These are phyloP conservation scores for Aptenodytes patagonicus DNA, from an alignment of 2,113 vertebrate genomes.

Conservation along the genomic window DNA sequence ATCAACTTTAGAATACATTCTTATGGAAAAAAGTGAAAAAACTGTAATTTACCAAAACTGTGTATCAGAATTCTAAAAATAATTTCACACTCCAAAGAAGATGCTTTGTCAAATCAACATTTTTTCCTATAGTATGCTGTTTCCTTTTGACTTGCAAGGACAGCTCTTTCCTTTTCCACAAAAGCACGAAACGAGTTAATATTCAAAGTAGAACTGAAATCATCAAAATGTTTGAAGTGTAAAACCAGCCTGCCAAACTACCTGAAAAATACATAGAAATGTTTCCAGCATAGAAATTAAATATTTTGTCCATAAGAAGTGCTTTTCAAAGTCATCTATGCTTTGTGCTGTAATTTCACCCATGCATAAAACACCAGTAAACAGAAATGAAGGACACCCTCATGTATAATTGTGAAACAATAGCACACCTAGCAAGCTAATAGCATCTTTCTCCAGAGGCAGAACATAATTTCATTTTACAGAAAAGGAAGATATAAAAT, in stretches of 20 bases:
- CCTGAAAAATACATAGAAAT: background rate
- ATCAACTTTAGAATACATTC: background rate
- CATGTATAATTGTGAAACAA: background rate
- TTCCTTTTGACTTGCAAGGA: background rate
- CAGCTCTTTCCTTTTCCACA: background rate
- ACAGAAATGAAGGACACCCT: background rate
- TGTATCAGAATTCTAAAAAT: background rate
- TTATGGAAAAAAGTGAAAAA: background rate
- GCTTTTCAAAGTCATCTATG: background rate
- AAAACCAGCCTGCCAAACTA: background rate
- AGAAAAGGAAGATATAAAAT: background rate
- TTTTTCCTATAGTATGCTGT: background rate
- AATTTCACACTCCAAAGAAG: background rate
- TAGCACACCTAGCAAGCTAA: background rate
- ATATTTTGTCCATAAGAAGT: background rate
- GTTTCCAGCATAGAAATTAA: background rate
- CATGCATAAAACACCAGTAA: background rate
- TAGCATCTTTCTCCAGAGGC: background rate
- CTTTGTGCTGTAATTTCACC: background rate
- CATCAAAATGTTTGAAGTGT: background rate
- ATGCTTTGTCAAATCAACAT: background rate
- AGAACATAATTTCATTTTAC: background rate
- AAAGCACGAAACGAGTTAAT: background rate
- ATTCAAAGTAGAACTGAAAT: background rate
- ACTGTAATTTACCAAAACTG: background rate